These are phyloP conservation scores for Caenorhabditis auriculariae DNA, from an alignment of 2,888 invertebrate species.

Conservation along the genomic window DNA sequence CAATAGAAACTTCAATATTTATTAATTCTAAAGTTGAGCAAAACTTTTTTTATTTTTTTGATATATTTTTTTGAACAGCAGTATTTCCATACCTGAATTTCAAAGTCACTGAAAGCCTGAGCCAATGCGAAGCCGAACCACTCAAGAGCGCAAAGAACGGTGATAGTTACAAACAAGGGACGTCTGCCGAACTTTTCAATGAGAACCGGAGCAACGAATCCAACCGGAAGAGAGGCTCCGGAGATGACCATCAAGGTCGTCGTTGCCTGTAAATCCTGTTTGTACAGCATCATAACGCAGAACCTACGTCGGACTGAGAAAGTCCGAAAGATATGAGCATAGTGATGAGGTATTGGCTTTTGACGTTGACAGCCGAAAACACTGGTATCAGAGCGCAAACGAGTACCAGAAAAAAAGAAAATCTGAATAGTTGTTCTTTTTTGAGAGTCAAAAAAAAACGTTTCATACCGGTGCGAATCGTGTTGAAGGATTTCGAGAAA, in stretches of 20 bases:
- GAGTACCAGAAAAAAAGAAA: slow-evolving; percentile 45
- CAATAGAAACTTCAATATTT: background rate
- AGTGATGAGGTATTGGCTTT: slow-evolving; percentile 50
- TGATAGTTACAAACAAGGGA: slow-evolving; percentile 47
- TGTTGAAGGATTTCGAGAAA: slow-evolving; percentile 24
- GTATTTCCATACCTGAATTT: slow-evolving; percentile 4
- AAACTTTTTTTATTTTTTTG: too few relatives aligned
- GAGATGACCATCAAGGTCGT: slow-evolving; percentile 42
- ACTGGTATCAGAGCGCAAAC: slow-evolving; percentile 52
- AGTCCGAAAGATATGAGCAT: slow-evolving; percentile 50
- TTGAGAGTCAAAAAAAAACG: background rate
- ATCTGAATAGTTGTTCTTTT: slow-evolving; percentile 32
- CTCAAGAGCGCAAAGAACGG: slow-evolving; percentile 47
- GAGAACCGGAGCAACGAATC: slow-evolving; percentile 46
- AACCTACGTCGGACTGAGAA: slow-evolving; percentile 34
- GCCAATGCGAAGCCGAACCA: slow-evolving; percentile 44
- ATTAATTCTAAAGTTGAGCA: background rate
- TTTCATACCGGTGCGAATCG: slow-evolving; percentile 12
- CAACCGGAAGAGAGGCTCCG: slow-evolving; percentile 45
- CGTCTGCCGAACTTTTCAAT: slow-evolving; percentile 49
- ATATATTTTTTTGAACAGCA: too few relatives aligned
- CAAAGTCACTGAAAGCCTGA: slow-evolving; percentile 37
- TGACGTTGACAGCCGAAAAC: slow-evolving; percentile 52
- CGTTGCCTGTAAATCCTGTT: slow-evolving; percentile 29
- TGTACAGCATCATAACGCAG: background rate